phyloP scores from a whole-genome alignment of 1,140 invertebrate genomes.

The Dreissena polymorpha region DNA sequence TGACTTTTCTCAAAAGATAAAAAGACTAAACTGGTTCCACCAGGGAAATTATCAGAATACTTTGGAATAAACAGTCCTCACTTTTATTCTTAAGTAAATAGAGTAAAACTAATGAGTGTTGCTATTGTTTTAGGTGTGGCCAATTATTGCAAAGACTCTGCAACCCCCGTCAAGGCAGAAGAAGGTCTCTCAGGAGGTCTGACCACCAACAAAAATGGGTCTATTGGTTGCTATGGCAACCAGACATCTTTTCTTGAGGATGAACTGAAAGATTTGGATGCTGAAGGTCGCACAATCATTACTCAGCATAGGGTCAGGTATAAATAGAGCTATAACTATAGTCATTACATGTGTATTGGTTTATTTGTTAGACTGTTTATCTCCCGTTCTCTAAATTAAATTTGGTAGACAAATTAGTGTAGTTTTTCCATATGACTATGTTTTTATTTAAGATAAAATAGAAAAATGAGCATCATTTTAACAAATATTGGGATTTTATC shows the following conservation, averaged over 20 bases:
- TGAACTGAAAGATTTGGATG: constrained; percentile 79
- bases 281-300: constrained; percentile 81
- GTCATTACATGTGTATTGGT: neutral
- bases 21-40: too few species aligned
- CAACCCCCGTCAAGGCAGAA: constrained; percentile 79
- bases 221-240: constrained; percentile 75
- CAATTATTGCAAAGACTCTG: constrained; percentile 79
- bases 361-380: too few species aligned
- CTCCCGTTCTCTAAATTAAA: too few species aligned
- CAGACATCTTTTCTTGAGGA: constrained; percentile 71
- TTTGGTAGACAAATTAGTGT: too few species aligned
- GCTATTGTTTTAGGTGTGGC: constrained; percentile 79
- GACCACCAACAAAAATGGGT: constrained; percentile 49
- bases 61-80: too few species aligned
- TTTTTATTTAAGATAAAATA: too few species aligned
- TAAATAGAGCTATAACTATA: neutral
- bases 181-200: constrained; percentile 79
- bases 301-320: constrained; percentile 81
- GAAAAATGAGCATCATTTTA: too few species aligned
- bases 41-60: too few species aligned
- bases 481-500: too few species aligned
- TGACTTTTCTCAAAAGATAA: too few species aligned
- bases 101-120: neutral
- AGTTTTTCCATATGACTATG: too few species aligned
- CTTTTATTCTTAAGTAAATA: too few species aligned